A percentile compares a stretch with the other conserved stretches of the same genome.
These are phyloP conservation scores for Pionites leucogaster DNA, from an alignment of 2,113 vertebrate species.

Conservation along the genomic window DNA sequence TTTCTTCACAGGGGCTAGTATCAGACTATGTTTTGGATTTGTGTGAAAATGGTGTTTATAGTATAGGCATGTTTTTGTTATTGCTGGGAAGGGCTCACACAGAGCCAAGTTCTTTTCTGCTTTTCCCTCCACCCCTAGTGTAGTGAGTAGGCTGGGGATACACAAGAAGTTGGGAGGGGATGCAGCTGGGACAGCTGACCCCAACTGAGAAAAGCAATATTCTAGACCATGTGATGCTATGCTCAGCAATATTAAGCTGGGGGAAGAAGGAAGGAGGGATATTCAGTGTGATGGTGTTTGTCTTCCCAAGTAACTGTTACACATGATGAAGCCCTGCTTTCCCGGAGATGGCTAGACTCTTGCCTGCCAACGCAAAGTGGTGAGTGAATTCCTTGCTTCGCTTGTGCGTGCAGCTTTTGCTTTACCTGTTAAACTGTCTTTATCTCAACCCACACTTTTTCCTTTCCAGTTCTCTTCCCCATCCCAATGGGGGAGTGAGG, in stretches of 20 bases:
- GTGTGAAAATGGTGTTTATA: background rate
- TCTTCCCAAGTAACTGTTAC: background rate
- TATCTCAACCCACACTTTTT: background rate
- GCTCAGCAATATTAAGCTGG: background rate
- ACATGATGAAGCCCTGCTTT: background rate
- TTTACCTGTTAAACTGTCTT: background rate
- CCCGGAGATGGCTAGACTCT: background rate
- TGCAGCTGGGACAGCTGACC: background rate
- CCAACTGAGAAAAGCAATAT: background rate
- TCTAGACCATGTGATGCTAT: background rate
- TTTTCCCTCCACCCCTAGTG: background rate
- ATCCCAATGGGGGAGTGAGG: background rate
- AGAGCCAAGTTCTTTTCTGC: background rate
- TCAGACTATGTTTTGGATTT: background rate
- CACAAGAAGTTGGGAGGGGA: background rate
- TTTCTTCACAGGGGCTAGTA: background rate
- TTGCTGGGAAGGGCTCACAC: background rate
- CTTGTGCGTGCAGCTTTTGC: background rate
- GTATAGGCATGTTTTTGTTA: background rate
- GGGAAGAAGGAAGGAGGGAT: background rate
- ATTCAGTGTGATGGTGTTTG: background rate
- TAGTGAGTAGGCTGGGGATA: background rate
- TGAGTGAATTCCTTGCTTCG: background rate
- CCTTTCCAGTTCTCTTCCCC: background rate
- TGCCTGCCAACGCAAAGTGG: background rate